Base-by-base conservation (phyloP, 2,113 vertebrate species). In the Butorides virescens region DNA sequence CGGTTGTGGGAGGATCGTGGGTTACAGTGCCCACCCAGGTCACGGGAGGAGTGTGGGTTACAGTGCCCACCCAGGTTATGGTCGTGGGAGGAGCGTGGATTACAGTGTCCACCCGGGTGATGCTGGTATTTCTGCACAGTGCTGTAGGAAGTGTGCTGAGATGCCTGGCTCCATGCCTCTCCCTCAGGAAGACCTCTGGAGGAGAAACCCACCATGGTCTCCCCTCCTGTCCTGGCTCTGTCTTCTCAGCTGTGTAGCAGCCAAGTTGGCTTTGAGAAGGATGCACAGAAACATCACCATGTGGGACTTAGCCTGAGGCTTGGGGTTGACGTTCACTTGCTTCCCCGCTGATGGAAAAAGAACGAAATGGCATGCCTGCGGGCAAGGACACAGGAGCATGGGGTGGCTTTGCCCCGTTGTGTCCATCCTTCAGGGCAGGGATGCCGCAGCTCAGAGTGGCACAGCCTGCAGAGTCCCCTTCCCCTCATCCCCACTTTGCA, bases 271-370 rank as follows among this genome's bases (percentile, higher is more conserved):
- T 86, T 49, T 61, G 39, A 83, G 92, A 58, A 56, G 42, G 59
- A 32, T 11, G 22, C 21, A 7, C 4, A 32, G 6, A 52, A 80
- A 19, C 7, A 9, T 12, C 7, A 21, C 55, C 3, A 0, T 0
- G 11, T 21, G 30, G 34, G 49, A 42, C 20, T 29, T 36, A 42
- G 16, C 30, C 67, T 5, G 5, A 25, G 53, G 8, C n/a, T 49
- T 23, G 63, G 15, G 34, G 50, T 10, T 66, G 80, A 39, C 29
- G 0, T 11, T 55, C 26, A 4, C n/a, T n/a, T 58, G 22, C 26
- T 81, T 74, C 79, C 26, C 34, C 62, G 49, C 44, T 37, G 32
- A 6, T 58, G 50, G 36, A 26, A 63, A 55, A 65, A 30, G 16
- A 61, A 16, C 61, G 15, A 20, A 80, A 5, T 1, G 2, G 7